These are phyloP conservation scores for Ptychoptera albimana DNA, from an alignment of 2,888 invertebrate genomes.

Conservation along the genomic window DNA sequence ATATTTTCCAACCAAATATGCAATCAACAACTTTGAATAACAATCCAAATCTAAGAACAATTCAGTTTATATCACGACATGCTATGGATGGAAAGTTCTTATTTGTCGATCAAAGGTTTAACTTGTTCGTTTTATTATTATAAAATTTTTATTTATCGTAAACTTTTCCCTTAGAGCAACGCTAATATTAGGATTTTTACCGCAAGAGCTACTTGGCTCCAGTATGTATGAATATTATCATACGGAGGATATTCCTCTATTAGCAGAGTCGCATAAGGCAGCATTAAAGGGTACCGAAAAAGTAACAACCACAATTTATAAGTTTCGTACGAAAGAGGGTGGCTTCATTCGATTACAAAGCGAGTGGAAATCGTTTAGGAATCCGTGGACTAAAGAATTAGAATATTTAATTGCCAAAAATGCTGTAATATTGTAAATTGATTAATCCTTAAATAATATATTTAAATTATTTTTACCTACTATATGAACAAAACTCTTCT, in stretches of 20 bases:
- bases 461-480: no score
- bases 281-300: slow-evolving; percentile 48
- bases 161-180: slow-evolving; percentile 50
- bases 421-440: slow-evolving; percentile 45
- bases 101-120: slow-evolving; percentile 78
- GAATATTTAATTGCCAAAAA: slow-evolving; percentile 83
- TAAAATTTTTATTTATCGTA: neutral
- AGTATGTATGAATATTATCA: slow-evolving; percentile 88
- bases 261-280: slow-evolving; percentile 72
- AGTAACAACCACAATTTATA: slow-evolving; percentile 52
- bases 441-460: neutral
- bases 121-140: neutral
- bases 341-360: slow-evolving; percentile 54
- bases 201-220: slow-evolving; percentile 82
- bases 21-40: slow-evolving; percentile 28
- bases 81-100: slow-evolving; percentile 83
- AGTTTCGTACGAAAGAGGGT: slow-evolving; percentile 67
- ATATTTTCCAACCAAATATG: slow-evolving; percentile 34
- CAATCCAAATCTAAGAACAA: slow-evolving; percentile 38
- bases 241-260: slow-evolving; percentile 58
- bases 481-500: no score
- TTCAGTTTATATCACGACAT: slow-evolving; percentile 72
- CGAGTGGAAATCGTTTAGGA: slow-evolving; percentile 76
- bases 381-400: slow-evolving; percentile 92
- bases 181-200: slow-evolving; percentile 73